Conservation (phyloP, 1,140 invertebrate genomes). For the Drosophila busckii region DNA sequence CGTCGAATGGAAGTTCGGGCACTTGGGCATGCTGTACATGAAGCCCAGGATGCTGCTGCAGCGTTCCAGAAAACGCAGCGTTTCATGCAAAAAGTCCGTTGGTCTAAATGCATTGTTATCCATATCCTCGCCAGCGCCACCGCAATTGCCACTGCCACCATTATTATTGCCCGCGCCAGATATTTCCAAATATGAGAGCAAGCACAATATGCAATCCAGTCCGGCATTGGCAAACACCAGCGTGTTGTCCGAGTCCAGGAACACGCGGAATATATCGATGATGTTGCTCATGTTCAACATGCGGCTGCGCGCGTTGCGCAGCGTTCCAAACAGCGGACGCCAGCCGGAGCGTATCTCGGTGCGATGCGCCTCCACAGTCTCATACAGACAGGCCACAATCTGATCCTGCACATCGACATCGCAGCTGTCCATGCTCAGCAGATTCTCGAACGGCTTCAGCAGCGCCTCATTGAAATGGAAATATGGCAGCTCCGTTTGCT, state of each 20-base stretch:
- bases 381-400: constrained; percentile 96
- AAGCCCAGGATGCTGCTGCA: constrained; percentile 92
- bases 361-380: constrained; percentile 95
- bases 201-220: constrained; percentile 93
- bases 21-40: constrained; percentile 97
- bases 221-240: constrained; percentile 96
- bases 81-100: constrained; percentile 89
- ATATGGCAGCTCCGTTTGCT: constrained; percentile 92
- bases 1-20: constrained; percentile 94
- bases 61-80: constrained; percentile 90
- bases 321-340: constrained; percentile 93
- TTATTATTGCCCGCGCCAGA: constrained; percentile 78
- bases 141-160: constrained; percentile 76
- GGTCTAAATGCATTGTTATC: constrained; percentile 73
- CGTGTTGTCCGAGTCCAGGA: constrained; percentile 94
- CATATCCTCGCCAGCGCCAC: constrained; percentile 79
- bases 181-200: constrained; percentile 83
- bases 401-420: constrained; percentile 92
- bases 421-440: constrained; percentile 93
- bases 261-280: constrained; percentile 95
- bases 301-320: constrained; percentile 88
- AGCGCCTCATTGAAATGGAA: constrained; percentile 97
- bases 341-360: constrained; percentile 95
- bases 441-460: constrained; percentile 96
- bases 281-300: constrained; percentile 84